These are phyloP conservation scores for Syngnathus typhle DNA, from an alignment of 2,113 vertebrate genomes.

Conservation along the genomic window DNA sequence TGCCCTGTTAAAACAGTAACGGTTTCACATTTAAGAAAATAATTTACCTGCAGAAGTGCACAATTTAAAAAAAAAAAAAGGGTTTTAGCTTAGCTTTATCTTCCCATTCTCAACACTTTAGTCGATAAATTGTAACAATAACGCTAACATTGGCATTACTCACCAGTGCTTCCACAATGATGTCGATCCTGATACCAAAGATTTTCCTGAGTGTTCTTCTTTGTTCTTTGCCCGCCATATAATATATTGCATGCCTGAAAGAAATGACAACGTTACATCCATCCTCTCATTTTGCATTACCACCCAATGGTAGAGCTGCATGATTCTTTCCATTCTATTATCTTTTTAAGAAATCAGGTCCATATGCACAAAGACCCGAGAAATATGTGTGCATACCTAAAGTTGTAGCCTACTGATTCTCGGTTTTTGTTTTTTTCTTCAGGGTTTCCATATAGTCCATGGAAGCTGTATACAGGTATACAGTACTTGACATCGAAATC, in stretches of 20 bases:
- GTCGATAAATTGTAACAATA: too few species aligned
- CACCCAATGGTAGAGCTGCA: too few species aligned
- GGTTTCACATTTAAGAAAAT: rapidly evolving
- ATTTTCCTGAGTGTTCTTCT: slow-evolving; percentile 86
- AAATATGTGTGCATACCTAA: slow-evolving; percentile 74
- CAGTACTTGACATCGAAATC: slow-evolving; percentile 76
- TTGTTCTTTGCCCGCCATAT: slow-evolving; percentile 64
- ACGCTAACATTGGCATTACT: slow-evolving; percentile 8
- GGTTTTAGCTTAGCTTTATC: too few species aligned
- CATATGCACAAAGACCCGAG: too few species aligned
- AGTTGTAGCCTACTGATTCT: slow-evolving; percentile 87
- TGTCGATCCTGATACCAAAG: slow-evolving; percentile 87
- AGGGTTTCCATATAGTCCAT: slow-evolving; percentile 80
- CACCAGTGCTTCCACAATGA: slow-evolving; percentile 88
- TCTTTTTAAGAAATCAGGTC: too few species aligned
- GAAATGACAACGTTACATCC: not conserved
- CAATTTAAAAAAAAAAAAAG: too few species aligned
- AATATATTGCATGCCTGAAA: slow-evolving; percentile 82
- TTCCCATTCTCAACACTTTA: too few species aligned
- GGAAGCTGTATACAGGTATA: slow-evolving; percentile 81
- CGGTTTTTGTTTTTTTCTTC: slow-evolving; percentile 56
- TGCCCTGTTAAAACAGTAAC: slow-evolving; percentile 69
- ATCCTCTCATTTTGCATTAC: not conserved
- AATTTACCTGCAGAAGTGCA: too few species aligned
- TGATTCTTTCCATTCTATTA: too few species aligned